These are phyloP conservation scores for Chrysoperla carnea DNA, from an alignment of 1,140 invertebrate genomes.

Conservation along the genomic window DNA sequence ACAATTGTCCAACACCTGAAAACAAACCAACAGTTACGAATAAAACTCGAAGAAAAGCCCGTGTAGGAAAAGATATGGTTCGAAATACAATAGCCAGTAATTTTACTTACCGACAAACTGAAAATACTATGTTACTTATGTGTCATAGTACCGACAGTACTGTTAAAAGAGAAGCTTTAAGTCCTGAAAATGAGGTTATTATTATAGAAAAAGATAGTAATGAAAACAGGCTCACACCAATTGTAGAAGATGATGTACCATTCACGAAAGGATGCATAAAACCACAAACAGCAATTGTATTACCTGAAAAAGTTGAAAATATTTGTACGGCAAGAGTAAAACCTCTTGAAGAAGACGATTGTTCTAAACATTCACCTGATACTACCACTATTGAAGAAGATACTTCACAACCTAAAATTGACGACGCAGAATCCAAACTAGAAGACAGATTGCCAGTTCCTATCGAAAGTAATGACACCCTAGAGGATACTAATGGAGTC, in stretches of 20 bases:
- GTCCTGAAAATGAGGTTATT: constrained; percentile 10
- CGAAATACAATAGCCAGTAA: constrained; percentile 26
- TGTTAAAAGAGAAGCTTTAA: constrained; percentile 21
- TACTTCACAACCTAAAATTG: no score
- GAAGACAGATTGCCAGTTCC: no score
- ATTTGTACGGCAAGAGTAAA: no score
- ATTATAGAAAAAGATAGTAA: constrained; percentile 3
- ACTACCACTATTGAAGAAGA: no score
- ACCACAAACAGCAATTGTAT: no score
- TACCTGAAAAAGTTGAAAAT: no score
- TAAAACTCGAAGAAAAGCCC: constrained; percentile 28
- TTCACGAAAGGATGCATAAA: no score
- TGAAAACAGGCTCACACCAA: constrained; percentile 1
- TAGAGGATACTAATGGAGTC: no score
- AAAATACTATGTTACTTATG: constrained; percentile 22
- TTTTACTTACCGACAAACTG: constrained; percentile 20
- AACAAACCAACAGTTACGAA: constrained; percentile 9
- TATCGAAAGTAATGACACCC: no score
- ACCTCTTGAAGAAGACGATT: no score
- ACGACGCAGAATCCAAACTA: no score
- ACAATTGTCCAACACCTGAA: constrained; percentile 1
- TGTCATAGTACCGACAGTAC: constrained; percentile 14
- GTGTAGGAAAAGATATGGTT: constrained; percentile 49
- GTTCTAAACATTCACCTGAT: no score
- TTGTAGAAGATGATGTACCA: constrained; percentile 16